These are phyloP conservation scores for Echinops telfairi DNA, from an alignment of 2,113 vertebrate species.

Conservation along the genomic window DNA sequence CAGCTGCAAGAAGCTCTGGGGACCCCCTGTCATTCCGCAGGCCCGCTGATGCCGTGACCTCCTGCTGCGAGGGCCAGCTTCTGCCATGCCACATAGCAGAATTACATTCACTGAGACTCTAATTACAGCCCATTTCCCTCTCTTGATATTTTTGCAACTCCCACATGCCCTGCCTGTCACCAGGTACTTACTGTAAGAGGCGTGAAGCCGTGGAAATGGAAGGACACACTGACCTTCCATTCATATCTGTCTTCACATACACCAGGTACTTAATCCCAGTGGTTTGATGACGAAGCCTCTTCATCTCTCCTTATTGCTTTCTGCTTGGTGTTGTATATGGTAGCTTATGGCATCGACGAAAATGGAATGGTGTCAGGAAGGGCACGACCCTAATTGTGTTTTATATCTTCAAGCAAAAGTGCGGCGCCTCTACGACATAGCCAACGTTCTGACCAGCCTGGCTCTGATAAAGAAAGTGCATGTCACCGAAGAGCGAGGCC, in stretches of 20 bases:
- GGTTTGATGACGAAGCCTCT: not conserved
- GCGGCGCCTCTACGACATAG: conserved; percentile 95
- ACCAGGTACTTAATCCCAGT: not conserved
- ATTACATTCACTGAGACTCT: conserved; percentile 18
- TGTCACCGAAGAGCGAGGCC: conserved; percentile 92
- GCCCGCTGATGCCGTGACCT: not conserved
- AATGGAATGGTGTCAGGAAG: not conserved
- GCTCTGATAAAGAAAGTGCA: conserved; percentile 95
- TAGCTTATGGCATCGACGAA: not conserved
- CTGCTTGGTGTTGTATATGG: not conserved
- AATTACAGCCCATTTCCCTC: not conserved
- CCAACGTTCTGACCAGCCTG: conserved; percentile 96
- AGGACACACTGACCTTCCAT: conserved; percentile 59
- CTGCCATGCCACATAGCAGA: not conserved
- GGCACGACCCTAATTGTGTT: conserved; percentile 24
- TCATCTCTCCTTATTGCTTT: not conserved
- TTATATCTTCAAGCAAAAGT: conserved; percentile 91
- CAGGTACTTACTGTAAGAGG: conserved; percentile 16
- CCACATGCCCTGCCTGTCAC: not conserved
- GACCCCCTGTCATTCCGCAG: conserved; percentile 40
- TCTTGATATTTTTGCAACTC: not conserved
- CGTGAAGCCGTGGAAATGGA: conserved; percentile 20
- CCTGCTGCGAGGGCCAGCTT: conserved; percentile 42
- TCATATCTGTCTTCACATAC: not conserved
- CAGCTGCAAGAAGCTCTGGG: not conserved